Conservation (phyloP, 1,140 invertebrate species). For the Caenorhabditis briggsae region DNA sequence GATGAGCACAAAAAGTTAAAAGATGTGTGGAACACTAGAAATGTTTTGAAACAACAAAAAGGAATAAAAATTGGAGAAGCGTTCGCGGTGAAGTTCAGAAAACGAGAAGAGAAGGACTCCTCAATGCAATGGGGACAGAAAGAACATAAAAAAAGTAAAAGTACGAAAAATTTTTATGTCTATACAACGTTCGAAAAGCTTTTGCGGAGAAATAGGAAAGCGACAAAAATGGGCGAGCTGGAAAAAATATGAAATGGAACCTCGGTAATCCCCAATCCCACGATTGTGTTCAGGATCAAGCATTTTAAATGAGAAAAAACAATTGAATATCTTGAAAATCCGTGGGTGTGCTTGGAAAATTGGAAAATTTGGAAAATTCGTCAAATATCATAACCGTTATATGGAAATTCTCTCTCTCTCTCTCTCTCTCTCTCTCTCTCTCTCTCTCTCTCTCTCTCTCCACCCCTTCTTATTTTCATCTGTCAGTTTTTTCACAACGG, state of each 20-base stretch:
- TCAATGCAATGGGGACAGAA: too few species aligned
- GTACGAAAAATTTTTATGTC: constrained; percentile 28
- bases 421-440: too few species aligned
- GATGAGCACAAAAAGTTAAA: background rate
- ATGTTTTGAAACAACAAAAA: background rate
- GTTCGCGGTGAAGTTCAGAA: background rate
- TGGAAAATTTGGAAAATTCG: too few species aligned
- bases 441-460: too few species aligned
- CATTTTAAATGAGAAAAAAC: background rate
- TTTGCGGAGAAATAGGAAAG: background rate
- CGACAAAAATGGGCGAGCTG: background rate
- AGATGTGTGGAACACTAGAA: background rate
- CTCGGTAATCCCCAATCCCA: background rate
- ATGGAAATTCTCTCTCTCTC: too few species aligned
- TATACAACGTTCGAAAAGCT: constrained; percentile 10
- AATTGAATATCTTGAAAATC: background rate
- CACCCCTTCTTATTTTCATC: background rate
- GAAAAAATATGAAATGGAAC: background rate
- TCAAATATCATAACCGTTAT: too few species aligned
- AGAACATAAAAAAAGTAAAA: background rate
- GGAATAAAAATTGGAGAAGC: background rate
- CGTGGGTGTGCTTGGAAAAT: background rate
- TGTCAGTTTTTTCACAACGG: background rate
- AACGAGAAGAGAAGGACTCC: background rate
- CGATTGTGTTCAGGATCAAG: background rate